These are phyloP conservation scores for Cenopis cana DNA, from an alignment of 2,888 invertebrate species.

Conservation along the genomic window DNA sequence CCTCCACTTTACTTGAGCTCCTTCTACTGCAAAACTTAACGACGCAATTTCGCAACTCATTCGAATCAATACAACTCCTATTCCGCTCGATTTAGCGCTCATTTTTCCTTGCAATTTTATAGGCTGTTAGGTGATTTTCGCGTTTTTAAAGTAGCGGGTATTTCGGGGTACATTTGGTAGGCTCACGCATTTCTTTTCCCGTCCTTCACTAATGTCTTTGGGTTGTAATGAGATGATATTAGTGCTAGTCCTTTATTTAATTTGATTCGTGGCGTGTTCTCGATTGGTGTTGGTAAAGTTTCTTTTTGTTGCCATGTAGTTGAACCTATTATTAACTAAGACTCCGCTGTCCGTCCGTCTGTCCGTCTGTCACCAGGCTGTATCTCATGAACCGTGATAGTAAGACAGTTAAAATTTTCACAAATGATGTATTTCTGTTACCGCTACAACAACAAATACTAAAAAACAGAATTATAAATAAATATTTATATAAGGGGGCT, in stretches of 20 bases:
- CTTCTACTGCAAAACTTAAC: constrained; percentile 60
- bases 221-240: constrained; percentile 79
- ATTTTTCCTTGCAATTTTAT: constrained; percentile 53
- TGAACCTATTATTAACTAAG: background rate
- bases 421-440: too few species aligned
- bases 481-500: too few species aligned
- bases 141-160: constrained; percentile 52
- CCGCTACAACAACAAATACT: too few species aligned
- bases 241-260: constrained; percentile 72
- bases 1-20: constrained; percentile 82
- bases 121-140: constrained; percentile 48
- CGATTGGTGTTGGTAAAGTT: background rate
- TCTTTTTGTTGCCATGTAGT: background rate
- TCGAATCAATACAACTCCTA: constrained; percentile 60
- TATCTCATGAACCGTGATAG: too few species aligned
- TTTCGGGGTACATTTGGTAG: constrained; percentile 75
- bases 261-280: constrained; percentile 48
- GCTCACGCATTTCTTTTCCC: constrained; percentile 77
- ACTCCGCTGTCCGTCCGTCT: too few species aligned
- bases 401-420: too few species aligned
- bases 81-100: constrained; percentile 55
- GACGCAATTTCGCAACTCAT: constrained; percentile 61
- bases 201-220: constrained; percentile 76
- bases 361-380: too few species aligned
- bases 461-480: too few species aligned